Base-by-base conservation (phyloP, 2,113 vertebrate genomes). In the Elanus axillaris region DNA sequence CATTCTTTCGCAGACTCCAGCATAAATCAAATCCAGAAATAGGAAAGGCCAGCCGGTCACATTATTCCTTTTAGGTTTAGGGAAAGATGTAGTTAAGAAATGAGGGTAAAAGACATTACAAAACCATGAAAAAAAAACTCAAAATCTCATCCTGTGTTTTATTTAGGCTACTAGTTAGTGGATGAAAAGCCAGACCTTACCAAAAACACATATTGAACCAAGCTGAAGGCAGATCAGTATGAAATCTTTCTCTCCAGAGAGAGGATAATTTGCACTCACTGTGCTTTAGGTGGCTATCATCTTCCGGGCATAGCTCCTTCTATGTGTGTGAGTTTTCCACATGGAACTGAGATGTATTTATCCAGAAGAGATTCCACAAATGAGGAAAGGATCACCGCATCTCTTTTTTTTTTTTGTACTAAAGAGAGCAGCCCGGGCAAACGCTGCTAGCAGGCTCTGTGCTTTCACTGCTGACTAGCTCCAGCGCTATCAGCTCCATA, bases 1-100 rank as follows among this genome's bases (percentile, higher is more conserved):
- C 86, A 93, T 87, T 31, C 83, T 23, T 55, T 63, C 0, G 0
- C 64, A 45, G 86, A 56, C 86, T 87, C 64, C 86, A 45, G 38
- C 79, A 87, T 85, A 94, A 97, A 96, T 95, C 96, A 95, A 62
- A 94, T 90, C 93, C 96, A 97, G 96, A 96, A 96, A 96, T 93
- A 95, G 88, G 91, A 85, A 75, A 93, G 89, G 86, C 64, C 83
- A 85, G 73, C 59, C 4, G 29, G 91, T 79, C 94, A 89, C 56
- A 75, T 80, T 26, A 88, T 72, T 87, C 77, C 77, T 91, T 91
- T 94, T 85, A 76, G 66, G 73, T 92, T 94, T 86, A 81, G 48
- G 75, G 86, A 91, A 94, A 91, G 73, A 78, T 48, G 25, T 52
- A 60, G 31, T 91, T 89, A 85, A 89, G 93, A 90, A 92, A 79